Percentiles rank a stretch among this genome's conserved stretches.
Evolutionary conservation across 2,888 invertebrate species (phyloP).

Genomic region (Mystacides longicornis): DNA sequence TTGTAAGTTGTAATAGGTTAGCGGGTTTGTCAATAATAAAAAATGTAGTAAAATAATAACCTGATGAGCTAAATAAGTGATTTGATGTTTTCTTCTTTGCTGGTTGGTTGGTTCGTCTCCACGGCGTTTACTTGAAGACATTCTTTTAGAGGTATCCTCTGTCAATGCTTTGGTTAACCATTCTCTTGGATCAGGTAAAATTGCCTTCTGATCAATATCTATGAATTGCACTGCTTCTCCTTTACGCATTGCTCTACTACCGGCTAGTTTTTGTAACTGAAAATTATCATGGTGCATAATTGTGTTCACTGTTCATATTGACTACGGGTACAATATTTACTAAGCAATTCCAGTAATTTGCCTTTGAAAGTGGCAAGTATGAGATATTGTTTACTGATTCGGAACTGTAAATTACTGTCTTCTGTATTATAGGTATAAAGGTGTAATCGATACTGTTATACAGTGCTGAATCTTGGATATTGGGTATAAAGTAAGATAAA

Average conservation of each 20-base stretch:
- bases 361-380: no score
- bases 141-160: constrained; percentile 55
- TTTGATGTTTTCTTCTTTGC: constrained; percentile 87
- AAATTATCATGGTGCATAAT: constrained; percentile 6
- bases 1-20: neutral
- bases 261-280: constrained; percentile 61
- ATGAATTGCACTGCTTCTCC: constrained; percentile 67
- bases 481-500: no score
- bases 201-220: constrained; percentile 75
- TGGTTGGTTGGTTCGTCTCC: constrained; percentile 56
- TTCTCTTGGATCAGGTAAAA: constrained; percentile 70
- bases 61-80: constrained; percentile 86
- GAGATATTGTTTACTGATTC: no score
- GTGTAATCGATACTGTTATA: no score
- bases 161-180: constrained; percentile 76
- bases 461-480: no score
- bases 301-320: neutral
- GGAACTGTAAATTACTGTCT: no score
- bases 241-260: constrained; percentile 55
- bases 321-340: neutral
- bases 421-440: neutral
- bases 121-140: constrained; percentile 47
- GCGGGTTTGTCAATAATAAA: neutral
- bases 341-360: no score
- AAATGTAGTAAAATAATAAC: constrained; percentile 33